A percentile compares a stretch with the other conserved stretches of the same genome.
Conservation (phyloP, 2,797 vertebrate genomes). For the Borostomias antarcticus region DNA sequence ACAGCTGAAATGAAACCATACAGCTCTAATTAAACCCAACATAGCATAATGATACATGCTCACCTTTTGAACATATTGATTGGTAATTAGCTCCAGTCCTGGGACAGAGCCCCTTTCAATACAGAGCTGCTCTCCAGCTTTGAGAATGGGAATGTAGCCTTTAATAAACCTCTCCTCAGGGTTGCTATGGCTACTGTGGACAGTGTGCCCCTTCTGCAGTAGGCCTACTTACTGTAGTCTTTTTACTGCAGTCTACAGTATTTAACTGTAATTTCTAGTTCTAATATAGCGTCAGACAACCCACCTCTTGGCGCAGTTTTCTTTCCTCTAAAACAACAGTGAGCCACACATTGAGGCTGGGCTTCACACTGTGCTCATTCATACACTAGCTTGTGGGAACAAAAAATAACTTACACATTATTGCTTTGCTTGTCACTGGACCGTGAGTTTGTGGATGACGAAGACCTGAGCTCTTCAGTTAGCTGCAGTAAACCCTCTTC, state of each 20-base stretch:
- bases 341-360: too few relatives aligned
- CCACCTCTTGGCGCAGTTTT: background rate
- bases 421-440: background rate
- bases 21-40: too few relatives aligned
- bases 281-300: background rate
- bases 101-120: background rate
- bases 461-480: background rate
- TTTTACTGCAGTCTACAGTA: background rate
- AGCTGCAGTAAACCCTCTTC: background rate
- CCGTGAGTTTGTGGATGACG: background rate
- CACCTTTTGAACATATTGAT: constrained; percentile 6
- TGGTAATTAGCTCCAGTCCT: background rate
- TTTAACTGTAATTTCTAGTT: too few relatives aligned
- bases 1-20: constrained; percentile 13
- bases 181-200: constrained; percentile 15
- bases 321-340: background rate
- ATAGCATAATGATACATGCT: background rate
- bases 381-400: background rate
- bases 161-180: background rate
- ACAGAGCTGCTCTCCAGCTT: background rate
- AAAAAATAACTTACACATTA: background rate
- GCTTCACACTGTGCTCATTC: background rate
- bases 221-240: background rate
- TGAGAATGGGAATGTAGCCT: background rate
- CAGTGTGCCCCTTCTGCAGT: background rate